Evolutionary conservation across 2,888 invertebrate genomes (phyloP), one percentile per base, ranked within the genome.

Genomic region (Polyommatus iphigenia): DNA sequence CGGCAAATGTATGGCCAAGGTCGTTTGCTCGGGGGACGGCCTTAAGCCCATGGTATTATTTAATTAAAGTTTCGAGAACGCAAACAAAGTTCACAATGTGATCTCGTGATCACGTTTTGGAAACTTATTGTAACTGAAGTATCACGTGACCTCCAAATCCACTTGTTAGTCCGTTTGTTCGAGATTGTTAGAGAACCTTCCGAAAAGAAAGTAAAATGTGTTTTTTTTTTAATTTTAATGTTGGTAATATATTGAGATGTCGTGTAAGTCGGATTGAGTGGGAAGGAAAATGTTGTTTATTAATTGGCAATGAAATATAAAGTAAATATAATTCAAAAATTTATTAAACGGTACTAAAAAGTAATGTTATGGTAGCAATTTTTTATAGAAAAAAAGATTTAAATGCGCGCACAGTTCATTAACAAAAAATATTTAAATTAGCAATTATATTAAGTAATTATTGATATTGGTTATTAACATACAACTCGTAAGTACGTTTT

Each of bases 161-260:
- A 72, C 36, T 36, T 72, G 41, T 72, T n/a, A 32, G 71, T 15
- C 29, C 24, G 6, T 71, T 59, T 59, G 62, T 72, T 41, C 41
- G 36, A 72, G 36, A 72, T 59, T 59, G 62, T 72, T 41, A 20
- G 36, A 72, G 36, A 72, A 29, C 36, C n/a, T n/a, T 41, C 72
- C 72, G 10, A 29, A 72, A 32, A 72, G 72, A 72, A 72, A 72
- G 72, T 72, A 72, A 71, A 71, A 41, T 20, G n/a, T 72, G 71
- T 72, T 41, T 72, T n/a, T 10, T 8, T 72, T 71, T 32, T 7
- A 18, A 18, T 71, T 36, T 71, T 8, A 57, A 62, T 24, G 13
- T 24, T 62, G 62, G 62, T 62, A 24, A 62, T 24, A 62, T 62
- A 62, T 62, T 62, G 10, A 7, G 24, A n/a, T 6, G n/a, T n/a